Evolutionary conservation across 2,113 vertebrate genomes (phyloP).

Genomic region (Chloropsis hardwickii): DNA sequence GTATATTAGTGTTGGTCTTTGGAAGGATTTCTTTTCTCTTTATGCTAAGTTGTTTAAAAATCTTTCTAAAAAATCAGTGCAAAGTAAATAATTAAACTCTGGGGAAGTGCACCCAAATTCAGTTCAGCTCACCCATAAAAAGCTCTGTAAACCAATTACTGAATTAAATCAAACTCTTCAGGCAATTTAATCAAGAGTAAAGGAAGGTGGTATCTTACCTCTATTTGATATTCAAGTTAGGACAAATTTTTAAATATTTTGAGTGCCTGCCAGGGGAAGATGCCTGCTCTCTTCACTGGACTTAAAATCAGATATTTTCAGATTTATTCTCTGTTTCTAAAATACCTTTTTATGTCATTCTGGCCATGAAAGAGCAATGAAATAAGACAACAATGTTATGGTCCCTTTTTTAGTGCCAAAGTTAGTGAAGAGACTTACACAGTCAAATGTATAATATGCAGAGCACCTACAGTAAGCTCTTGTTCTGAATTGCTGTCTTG

Average conservation of each 20-base stretch:
- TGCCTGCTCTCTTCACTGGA: background rate
- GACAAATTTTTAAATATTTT: background rate
- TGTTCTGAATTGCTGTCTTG: background rate
- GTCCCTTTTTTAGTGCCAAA: background rate
- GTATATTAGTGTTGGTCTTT: conserved; percentile 25
- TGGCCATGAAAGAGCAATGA: background rate
- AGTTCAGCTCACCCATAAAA: background rate
- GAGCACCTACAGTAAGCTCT: background rate
- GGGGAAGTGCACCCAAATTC: background rate
- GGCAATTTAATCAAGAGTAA: background rate
- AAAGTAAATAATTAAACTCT: background rate
- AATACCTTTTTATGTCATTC: background rate
- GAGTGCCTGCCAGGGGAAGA: background rate
- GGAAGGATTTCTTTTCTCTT: background rate
- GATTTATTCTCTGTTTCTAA: background rate
- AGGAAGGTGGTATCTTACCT: background rate
- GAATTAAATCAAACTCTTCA: background rate
- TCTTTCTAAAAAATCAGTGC: background rate
- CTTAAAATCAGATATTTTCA: background rate
- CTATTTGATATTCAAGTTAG: background rate
- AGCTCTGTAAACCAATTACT: background rate
- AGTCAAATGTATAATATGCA: background rate
- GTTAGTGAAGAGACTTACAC: background rate
- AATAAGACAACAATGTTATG: background rate
- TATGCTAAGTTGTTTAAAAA: background rate